Evolutionary conservation across 2,888 invertebrate genomes (phyloP).

Genomic region (Cotesia congregata): DNA sequence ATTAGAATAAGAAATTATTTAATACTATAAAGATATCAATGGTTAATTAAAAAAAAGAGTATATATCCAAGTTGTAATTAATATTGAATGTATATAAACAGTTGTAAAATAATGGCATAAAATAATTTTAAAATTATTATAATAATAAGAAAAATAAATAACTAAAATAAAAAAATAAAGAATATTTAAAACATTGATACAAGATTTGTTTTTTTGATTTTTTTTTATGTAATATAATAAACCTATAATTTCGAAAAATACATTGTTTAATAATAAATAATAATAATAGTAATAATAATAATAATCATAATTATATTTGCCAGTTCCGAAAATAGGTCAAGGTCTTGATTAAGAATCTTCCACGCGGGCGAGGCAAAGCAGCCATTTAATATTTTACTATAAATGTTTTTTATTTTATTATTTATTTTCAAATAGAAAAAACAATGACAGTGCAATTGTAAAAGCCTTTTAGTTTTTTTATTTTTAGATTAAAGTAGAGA

Average conservation of each 20-base stretch:
- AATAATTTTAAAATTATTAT: background rate
- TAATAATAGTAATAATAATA: background rate
- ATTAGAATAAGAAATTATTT: background rate
- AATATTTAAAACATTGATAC: background rate
- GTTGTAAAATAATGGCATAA: constrained; percentile 1
- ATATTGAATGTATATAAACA: background rate
- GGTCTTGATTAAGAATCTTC: constrained; percentile 7
- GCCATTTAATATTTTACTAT: constrained; percentile 10
- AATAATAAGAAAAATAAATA: constrained; percentile 15
- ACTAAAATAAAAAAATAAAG: constrained; percentile 21
- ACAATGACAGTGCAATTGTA: constrained; percentile 20
- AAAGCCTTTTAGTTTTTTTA: constrained; percentile 10
- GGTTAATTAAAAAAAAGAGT: background rate
- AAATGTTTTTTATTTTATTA: background rate
- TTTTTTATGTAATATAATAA: constrained; percentile 33
- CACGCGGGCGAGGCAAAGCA: constrained; percentile 22
- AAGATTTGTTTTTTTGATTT: constrained; percentile 20
- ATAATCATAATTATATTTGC: constrained; percentile 12
- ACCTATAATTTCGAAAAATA: constrained; percentile 35
- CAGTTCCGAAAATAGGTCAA: constrained; percentile 12
- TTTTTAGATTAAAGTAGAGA: background rate
- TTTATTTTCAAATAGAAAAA: constrained; percentile 22
- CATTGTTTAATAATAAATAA: constrained; percentile 9
- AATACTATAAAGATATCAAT: background rate
- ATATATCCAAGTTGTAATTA: background rate